Evolutionary conservation across 2,113 vertebrate species (phyloP).

Genomic region (Odocoileus virginianus): DNA sequence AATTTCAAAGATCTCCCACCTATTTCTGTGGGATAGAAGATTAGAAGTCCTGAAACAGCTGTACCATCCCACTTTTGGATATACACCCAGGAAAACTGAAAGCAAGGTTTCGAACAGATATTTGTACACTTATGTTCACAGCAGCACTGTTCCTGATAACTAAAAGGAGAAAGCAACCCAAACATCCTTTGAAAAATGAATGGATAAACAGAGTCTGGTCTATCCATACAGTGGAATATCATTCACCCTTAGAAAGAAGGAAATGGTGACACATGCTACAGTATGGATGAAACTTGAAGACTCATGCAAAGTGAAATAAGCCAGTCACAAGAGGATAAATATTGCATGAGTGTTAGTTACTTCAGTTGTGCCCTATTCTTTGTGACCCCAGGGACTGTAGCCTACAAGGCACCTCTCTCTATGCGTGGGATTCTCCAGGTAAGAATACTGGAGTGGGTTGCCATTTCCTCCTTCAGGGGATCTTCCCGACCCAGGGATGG

Average conservation of each 20-base stretch:
- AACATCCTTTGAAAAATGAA: neutral
- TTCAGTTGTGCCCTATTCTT: neutral
- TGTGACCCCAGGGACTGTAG: neutral
- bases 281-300: neutral
- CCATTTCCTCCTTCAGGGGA: neutral
- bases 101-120: neutral
- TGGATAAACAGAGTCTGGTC: neutral
- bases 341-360: neutral
- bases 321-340: neutral
- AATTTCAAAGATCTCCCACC: neutral
- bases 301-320: neutral
- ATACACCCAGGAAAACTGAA: neutral
- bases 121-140: neutral
- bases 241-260: neutral
- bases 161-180: neutral
- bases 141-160: neutral
- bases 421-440: neutral
- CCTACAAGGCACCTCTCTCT: neutral
- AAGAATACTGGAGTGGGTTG: neutral
- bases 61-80: neutral
- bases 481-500: neutral
- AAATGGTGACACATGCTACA: neutral
- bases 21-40: neutral
- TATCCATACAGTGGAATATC: neutral
- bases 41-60: neutral